These are phyloP conservation scores for Myiothlypis chrysogaster DNA, from an alignment of 2,797 vertebrate genomes.

Conservation along the genomic window DNA sequence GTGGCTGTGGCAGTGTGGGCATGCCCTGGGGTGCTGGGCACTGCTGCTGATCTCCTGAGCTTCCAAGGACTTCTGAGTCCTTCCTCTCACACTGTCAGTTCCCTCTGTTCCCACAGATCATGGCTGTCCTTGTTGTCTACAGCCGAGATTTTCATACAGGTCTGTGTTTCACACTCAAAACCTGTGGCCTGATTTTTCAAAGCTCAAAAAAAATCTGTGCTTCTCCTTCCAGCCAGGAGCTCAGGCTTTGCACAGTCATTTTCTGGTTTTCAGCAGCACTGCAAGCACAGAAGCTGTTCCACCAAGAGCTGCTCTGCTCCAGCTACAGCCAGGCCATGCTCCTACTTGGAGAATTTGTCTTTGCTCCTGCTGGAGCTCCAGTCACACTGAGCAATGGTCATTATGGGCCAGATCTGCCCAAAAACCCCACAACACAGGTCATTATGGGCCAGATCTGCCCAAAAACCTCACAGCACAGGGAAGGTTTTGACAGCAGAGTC, in stretches of 20 bases:
- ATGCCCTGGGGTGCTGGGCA: not conserved
- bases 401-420: not conserved
- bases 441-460: not conserved
- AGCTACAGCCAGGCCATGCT: rapidly evolving
- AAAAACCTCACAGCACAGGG: not conserved
- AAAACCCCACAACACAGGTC: not conserved
- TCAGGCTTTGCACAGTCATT: not conserved
- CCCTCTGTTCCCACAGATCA: rapidly evolving
- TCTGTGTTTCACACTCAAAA: not conserved
- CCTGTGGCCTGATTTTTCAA: not conserved
- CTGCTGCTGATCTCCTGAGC: not conserved
- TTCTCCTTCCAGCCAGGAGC: not conserved
- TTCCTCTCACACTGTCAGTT: not conserved
- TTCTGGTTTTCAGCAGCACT: not conserved
- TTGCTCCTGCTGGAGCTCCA: not conserved
- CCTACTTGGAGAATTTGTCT: not conserved
- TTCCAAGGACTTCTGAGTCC: not conserved
- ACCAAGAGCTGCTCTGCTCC: rapidly evolving
- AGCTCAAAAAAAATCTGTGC: not conserved
- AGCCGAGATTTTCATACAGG: not conserved
- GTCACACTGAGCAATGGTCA: not conserved
- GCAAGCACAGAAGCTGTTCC: not conserved
- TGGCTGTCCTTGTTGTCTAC: not conserved
- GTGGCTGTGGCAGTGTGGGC: not conserved
- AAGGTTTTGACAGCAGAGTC: not conserved